Evolutionary conservation across 2,797 vertebrate genomes (phyloP).

Genomic region (Bucorvus abyssinicus): DNA sequence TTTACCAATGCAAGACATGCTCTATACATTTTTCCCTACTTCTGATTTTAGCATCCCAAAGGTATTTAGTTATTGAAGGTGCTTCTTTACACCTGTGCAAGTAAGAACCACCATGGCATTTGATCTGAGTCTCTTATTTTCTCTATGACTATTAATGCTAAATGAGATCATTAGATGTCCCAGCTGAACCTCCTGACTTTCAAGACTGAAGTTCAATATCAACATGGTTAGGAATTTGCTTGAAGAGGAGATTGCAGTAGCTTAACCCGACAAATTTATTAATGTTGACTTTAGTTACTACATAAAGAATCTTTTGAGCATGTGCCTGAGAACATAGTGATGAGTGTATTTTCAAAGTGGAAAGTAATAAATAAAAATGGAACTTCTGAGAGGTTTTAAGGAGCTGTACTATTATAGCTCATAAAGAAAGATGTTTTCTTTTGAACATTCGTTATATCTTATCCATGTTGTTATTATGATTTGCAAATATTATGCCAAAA

Average conservation of each 20-base stretch:
- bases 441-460: not conserved
- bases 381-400: not conserved
- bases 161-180: not conserved
- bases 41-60: not conserved
- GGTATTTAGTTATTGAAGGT: not conserved
- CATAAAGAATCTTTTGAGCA: constrained; percentile 34
- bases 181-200: constrained; percentile 11
- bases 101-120: not conserved
- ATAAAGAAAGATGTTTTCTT: not conserved
- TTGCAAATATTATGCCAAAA: not conserved
- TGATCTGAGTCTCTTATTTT: not conserved
- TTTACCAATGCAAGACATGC: not conserved
- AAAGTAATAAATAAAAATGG: constrained; percentile 34
- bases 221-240: constrained; percentile 47
- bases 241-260: constrained; percentile 28
- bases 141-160: not conserved
- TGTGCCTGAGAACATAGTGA: constrained; percentile 36
- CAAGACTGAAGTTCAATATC: not conserved
- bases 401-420: not conserved
- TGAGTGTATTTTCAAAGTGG: constrained; percentile 35
- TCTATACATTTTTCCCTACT: not conserved
- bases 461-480: not conserved
- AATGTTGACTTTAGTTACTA: constrained; percentile 20
- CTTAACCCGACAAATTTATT: constrained; percentile 29
- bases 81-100: not conserved